Evolutionary conservation across 2,888 invertebrate species (phyloP).

Genomic region (Ectemnius cavifrons): DNA sequence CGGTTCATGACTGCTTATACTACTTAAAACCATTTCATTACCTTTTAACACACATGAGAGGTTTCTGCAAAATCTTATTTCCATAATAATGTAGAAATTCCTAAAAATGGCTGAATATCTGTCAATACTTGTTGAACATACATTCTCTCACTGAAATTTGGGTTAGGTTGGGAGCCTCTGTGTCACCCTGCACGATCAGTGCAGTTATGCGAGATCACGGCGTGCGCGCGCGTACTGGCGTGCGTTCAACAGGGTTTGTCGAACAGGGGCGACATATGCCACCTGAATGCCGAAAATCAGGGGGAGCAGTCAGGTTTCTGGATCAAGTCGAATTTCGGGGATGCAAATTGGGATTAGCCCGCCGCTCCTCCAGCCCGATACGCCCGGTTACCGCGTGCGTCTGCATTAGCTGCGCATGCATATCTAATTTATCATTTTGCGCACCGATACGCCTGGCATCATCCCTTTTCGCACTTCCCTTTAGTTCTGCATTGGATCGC

Average conservation of each 20-base stretch:
- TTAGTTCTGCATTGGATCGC: constrained; percentile 22
- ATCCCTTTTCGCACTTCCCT: constrained; percentile 24
- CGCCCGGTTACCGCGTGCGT: constrained; percentile 47
- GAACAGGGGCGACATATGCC: constrained; percentile 71
- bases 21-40: no score
- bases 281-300: constrained; percentile 74
- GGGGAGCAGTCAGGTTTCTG: constrained; percentile 69
- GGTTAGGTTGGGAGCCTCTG: constrained; percentile 65
- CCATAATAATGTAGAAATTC: no score
- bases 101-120: no score
- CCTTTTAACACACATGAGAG: no score
- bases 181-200: constrained; percentile 61
- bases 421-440: constrained; percentile 66
- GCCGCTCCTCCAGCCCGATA: constrained; percentile 41
- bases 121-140: no score
- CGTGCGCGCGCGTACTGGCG: constrained; percentile 45
- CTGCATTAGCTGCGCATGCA: constrained; percentile 59
- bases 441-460: constrained; percentile 51
- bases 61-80: no score
- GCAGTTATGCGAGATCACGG: constrained; percentile 70
- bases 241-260: constrained; percentile 43
- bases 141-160: no score
- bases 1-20: no score
- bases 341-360: constrained; percentile 72
- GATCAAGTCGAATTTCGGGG: constrained; percentile 68